phyloP scores from a whole-genome alignment of 2,888 invertebrate species.

The Drosophila niveifrons region DNA sequence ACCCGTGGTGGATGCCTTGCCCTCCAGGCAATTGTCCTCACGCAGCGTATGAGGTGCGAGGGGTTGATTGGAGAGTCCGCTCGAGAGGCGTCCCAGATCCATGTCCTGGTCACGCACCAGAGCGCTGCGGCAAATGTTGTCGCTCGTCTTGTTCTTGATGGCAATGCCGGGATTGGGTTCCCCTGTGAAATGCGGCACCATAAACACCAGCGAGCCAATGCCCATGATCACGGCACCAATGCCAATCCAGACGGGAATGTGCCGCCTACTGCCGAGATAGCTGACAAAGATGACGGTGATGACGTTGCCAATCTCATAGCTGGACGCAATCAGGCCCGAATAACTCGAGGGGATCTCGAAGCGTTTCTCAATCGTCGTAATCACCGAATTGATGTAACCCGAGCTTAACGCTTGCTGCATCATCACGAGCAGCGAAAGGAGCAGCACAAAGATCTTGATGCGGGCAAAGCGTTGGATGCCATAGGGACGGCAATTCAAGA shows the following conservation, averaged over 20 bases:
- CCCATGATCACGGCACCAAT: constrained; percentile 97
- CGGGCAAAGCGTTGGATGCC: constrained; percentile 95
- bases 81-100: constrained; percentile 90
- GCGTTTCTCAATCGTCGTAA: constrained; percentile 98
- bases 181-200: constrained; percentile 96
- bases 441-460: constrained; percentile 96
- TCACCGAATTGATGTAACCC: constrained; percentile 97
- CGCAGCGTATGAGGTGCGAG: constrained; percentile 90
- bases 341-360: constrained; percentile 97
- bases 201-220: constrained; percentile 95
- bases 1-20: constrained; percentile 92
- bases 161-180: constrained; percentile 91
- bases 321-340: constrained; percentile 96
- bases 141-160: constrained; percentile 89
- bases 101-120: constrained; percentile 91
- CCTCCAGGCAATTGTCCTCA: constrained; percentile 93
- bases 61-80: constrained; percentile 89
- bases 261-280: constrained; percentile 95
- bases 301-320: constrained; percentile 97
- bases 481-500: constrained; percentile 93
- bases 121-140: constrained; percentile 92
- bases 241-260: constrained; percentile 98
- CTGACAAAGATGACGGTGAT: constrained; percentile 98
- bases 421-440: constrained; percentile 95
- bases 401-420: constrained; percentile 96